Conservation (phyloP, 2,888 invertebrate species). For the Acleris literana region DNA sequence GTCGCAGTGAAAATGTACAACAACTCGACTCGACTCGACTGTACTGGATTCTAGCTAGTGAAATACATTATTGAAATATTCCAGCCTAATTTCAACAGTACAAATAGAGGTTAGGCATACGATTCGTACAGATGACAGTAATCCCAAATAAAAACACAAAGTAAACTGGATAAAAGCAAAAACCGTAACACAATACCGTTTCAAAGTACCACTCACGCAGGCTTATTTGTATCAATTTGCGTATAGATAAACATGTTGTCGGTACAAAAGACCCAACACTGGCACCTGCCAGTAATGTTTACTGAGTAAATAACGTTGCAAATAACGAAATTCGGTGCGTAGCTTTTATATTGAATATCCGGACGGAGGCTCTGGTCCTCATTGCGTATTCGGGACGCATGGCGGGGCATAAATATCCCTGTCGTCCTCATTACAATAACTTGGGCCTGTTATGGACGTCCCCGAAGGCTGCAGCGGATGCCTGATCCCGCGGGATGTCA, state of each 20-base stretch:
- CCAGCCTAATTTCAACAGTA: too few species aligned
- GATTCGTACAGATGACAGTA: too few species aligned
- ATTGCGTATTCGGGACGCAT: slow-evolving; percentile 77
- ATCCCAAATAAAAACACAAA: slow-evolving; percentile 3
- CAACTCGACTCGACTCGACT: too few species aligned
- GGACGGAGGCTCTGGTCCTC: slow-evolving; percentile 50
- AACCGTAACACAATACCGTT: slow-evolving; percentile 41
- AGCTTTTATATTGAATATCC: slow-evolving; percentile 60
- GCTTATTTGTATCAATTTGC: slow-evolving; percentile 58
- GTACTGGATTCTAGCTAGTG: too few species aligned
- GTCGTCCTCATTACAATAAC: slow-evolving; percentile 80
- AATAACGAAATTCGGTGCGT: slow-evolving; percentile 53
- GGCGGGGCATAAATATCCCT: slow-evolving; percentile 79
- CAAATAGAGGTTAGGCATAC: too few species aligned
- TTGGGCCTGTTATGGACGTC: slow-evolving; percentile 65
- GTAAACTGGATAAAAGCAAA: slow-evolving; percentile 32
- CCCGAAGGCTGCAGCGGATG: slow-evolving; percentile 67
- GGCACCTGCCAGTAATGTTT: slow-evolving; percentile 71
- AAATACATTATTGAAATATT: too few species aligned
- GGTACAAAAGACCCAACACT: slow-evolving; percentile 57
- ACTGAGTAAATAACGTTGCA: slow-evolving; percentile 62
- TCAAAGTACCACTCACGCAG: slow-evolving; percentile 44
- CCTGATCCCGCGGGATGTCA: slow-evolving; percentile 70
- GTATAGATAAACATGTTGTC: slow-evolving; percentile 57
- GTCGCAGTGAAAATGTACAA: too few species aligned